Percentiles rank a stretch among this genome's conserved stretches.
Evolutionary conservation across 2,113 vertebrate genomes (phyloP).

Genomic region (Eurypyga helias): DNA sequence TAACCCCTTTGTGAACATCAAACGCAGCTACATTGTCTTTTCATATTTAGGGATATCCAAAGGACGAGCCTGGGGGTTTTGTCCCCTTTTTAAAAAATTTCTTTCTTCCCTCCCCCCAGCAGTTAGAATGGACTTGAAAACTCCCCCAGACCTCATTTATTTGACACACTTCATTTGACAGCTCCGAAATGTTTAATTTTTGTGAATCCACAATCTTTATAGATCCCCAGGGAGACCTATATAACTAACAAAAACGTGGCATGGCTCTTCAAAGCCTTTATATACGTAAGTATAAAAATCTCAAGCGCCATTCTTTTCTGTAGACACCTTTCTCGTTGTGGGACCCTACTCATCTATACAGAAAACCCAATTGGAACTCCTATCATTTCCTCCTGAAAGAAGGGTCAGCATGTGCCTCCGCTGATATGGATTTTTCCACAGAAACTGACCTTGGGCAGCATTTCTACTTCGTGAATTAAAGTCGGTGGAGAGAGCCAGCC

Average conservation of each 20-base stretch:
- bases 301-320: background rate
- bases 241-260: background rate
- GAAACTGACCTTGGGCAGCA: background rate
- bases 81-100: too few relatives aligned
- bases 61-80: background rate
- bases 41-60: background rate
- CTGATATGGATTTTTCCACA: background rate
- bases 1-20: background rate
- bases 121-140: background rate
- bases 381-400: background rate
- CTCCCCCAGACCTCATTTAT: background rate
- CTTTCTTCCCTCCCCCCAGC: too few relatives aligned
- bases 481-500: background rate
- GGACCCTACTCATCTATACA: background rate
- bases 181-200: background rate
- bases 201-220: background rate
- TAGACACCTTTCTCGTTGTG: background rate
- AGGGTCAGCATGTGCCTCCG: background rate
- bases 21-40: background rate
- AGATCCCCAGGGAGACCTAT: background rate
- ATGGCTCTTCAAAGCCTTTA: background rate
- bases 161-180: background rate
- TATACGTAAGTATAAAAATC: background rate
- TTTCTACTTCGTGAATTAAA: conserved; percentile 33
- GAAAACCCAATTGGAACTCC: background rate